Percentiles rank a stretch among this genome's conserved stretches.
Evolutionary conservation across 2,113 vertebrate species (phyloP).

Genomic region (Zosterops borbonicus): DNA sequence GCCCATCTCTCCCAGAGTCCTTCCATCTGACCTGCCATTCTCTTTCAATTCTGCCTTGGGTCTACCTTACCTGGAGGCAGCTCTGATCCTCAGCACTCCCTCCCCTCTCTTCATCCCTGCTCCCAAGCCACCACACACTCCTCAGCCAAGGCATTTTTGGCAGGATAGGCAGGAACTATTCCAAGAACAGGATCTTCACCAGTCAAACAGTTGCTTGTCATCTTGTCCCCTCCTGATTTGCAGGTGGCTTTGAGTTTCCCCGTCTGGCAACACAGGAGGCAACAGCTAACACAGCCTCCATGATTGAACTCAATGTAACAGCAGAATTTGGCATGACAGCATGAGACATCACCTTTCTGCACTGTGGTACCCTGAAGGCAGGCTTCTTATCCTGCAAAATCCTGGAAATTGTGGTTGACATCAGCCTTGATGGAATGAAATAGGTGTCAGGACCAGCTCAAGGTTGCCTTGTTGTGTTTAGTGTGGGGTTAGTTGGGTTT

Average conservation of each 20-base stretch:
- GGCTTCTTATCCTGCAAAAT: background rate
- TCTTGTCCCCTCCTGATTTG: constrained; percentile 48
- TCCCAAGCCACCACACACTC: background rate
- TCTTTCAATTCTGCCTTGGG: background rate
- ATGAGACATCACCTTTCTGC: background rate
- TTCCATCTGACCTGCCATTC: constrained; percentile 5
- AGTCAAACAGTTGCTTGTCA: constrained; percentile 41
- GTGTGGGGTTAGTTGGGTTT: background rate
- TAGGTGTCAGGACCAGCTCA: background rate
- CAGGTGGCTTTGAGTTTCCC: constrained; percentile 45
- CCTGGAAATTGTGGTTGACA: background rate
- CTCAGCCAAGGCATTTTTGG: constrained; percentile 54
- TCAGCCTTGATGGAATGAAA: background rate
- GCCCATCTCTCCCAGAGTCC: background rate
- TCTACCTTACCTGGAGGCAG: constrained; percentile 27
- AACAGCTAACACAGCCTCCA: background rate
- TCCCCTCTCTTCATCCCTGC: background rate
- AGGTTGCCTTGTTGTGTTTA: background rate
- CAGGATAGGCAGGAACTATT: constrained; percentile 50
- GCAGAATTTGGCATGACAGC: constrained; percentile 5
- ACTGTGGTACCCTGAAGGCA: background rate
- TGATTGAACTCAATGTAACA: background rate
- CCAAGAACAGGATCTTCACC: constrained; percentile 50
- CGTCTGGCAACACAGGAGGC: constrained; percentile 29
- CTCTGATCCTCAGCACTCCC: background rate